phyloP scores from a whole-genome alignment of 2,888 invertebrate species.

The Emmelina monodactyla region DNA sequence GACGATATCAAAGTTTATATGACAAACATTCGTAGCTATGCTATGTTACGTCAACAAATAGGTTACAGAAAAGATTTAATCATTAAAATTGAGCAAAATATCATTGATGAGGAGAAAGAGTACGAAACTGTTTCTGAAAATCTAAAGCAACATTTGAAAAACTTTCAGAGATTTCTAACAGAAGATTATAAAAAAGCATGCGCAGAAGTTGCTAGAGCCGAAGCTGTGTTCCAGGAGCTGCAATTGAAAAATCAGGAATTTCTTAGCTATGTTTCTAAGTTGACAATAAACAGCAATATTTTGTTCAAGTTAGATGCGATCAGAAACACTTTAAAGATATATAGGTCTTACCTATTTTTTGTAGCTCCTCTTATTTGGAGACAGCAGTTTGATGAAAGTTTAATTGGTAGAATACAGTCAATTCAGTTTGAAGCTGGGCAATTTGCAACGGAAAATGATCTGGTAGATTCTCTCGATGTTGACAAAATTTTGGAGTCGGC shows the following conservation, averaged over 20 bases:
- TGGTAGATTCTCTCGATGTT: slow-evolving; percentile 45
- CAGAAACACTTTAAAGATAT: slow-evolving; percentile 40
- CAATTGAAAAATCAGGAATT: slow-evolving; percentile 39
- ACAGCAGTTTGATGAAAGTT: slow-evolving; percentile 40
- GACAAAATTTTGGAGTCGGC: slow-evolving; percentile 48
- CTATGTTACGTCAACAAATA: slow-evolving; percentile 57
- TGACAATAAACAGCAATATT: slow-evolving; percentile 44
- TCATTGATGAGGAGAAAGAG: slow-evolving; percentile 34
- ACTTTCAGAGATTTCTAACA: slow-evolving; percentile 52
- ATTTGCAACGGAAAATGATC: slow-evolving; percentile 47
- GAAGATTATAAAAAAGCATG: slow-evolving; percentile 56
- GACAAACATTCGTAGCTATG: slow-evolving; percentile 53
- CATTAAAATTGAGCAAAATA: slow-evolving; percentile 40
- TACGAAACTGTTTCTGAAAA: slow-evolving; percentile 34
- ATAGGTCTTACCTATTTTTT: slow-evolving; percentile 46
- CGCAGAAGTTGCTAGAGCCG: slow-evolving; percentile 33
- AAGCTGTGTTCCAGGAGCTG: slow-evolving; percentile 37
- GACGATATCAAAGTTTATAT: slow-evolving; percentile 68
- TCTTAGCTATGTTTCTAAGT: slow-evolving; percentile 33
- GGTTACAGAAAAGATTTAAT: slow-evolving; percentile 50
- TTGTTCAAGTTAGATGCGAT: slow-evolving; percentile 53
- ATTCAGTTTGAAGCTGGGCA: slow-evolving; percentile 45
- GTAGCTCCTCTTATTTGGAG: slow-evolving; percentile 53
- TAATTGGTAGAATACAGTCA: slow-evolving; percentile 33
- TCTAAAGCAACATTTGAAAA: slow-evolving; percentile 43